phyloP scores from a whole-genome alignment of 2,888 invertebrate species.

The Leucoma salicis region DNA sequence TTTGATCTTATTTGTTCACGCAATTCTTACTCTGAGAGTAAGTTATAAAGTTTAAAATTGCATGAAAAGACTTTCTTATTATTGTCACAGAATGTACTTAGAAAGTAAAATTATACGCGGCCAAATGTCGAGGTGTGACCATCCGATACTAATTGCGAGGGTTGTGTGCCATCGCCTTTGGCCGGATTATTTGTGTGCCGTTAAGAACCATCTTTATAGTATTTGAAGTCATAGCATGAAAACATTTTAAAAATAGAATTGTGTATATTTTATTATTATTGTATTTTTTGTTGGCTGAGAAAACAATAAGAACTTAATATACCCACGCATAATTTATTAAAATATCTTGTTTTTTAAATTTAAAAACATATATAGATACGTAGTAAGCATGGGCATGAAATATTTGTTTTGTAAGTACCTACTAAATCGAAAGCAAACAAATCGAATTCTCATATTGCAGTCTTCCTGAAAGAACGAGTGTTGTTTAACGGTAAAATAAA shows the following conservation, averaged over 20 bases:
- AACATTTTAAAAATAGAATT: constrained; percentile 55
- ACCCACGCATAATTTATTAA: no score
- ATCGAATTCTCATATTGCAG: no score
- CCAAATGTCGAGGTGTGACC: constrained; percentile 78
- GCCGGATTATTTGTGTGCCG: constrained; percentile 66
- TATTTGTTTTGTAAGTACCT: no score
- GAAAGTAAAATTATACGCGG: constrained; percentile 77
- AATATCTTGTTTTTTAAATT: no score
- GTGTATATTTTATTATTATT: not conserved
- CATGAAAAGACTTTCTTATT: constrained; percentile 45
- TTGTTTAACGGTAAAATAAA: no score
- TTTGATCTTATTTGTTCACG: constrained; percentile 60
- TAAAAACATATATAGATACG: no score
- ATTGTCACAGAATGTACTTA: constrained; percentile 77
- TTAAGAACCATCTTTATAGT: constrained; percentile 64
- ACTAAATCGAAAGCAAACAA: no score
- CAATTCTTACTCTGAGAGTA: constrained; percentile 44
- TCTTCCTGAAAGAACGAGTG: no score
- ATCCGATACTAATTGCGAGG: constrained; percentile 78
- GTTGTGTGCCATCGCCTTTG: constrained; percentile 54
- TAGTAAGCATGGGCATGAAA: no score
- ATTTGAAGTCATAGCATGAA: constrained; percentile 55
- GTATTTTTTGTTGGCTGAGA: not conserved
- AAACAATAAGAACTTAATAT: not conserved
- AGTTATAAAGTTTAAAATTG: constrained; percentile 44